Percentiles rank a stretch among this genome's conserved stretches.
phyloP scores from a whole-genome alignment of 2,797 vertebrate species.

The Coranthus polyacanthus region DNA sequence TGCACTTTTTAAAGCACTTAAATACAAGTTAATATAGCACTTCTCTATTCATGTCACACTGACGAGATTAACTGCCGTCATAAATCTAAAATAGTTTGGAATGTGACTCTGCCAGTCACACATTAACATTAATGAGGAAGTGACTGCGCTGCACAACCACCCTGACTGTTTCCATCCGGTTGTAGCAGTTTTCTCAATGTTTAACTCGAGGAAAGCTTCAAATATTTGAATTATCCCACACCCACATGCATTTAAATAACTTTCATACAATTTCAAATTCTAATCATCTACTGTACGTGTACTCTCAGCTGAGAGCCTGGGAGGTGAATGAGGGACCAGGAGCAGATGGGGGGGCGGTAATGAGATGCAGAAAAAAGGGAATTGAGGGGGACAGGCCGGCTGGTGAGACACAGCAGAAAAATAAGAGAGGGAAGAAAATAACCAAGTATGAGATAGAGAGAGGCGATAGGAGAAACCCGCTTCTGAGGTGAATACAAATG shows the following conservation, averaged over 20 bases:
- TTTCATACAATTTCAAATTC: conserved; percentile 58
- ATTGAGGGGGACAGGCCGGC: conserved; percentile 71
- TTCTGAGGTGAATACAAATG: conserved; percentile 85
- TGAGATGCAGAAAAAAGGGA: conserved; percentile 71
- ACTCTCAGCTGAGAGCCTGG: conserved; percentile 46
- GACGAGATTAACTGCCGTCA: conserved; percentile 71
- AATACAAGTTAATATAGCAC: conserved; percentile 66
- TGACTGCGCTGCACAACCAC: conserved; percentile 36
- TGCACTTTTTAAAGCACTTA: conserved; percentile 53
- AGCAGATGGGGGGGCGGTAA: conserved; percentile 78
- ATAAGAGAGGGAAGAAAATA: conserved; percentile 73
- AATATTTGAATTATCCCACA: conserved; percentile 55
- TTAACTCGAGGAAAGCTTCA: conserved; percentile 44
- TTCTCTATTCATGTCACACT: conserved; percentile 64
- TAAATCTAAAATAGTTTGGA: conserved; percentile 68
- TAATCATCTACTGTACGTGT: conserved; percentile 55
- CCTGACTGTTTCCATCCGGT: conserved; percentile 30
- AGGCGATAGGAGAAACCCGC: conserved; percentile 71
- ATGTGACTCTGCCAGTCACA: conserved; percentile 62
- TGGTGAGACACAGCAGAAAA: conserved; percentile 70
- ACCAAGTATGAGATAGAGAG: conserved; percentile 77
- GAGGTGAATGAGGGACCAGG: conserved; percentile 60
- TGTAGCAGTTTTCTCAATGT: conserved; percentile 25
- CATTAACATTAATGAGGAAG: conserved; percentile 59
- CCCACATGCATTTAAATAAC: conserved; percentile 42